These are phyloP conservation scores for Catalaphyllia jardinei DNA, from an alignment of 64 coral and sea anemone species.

Conservation along the genomic window DNA sequence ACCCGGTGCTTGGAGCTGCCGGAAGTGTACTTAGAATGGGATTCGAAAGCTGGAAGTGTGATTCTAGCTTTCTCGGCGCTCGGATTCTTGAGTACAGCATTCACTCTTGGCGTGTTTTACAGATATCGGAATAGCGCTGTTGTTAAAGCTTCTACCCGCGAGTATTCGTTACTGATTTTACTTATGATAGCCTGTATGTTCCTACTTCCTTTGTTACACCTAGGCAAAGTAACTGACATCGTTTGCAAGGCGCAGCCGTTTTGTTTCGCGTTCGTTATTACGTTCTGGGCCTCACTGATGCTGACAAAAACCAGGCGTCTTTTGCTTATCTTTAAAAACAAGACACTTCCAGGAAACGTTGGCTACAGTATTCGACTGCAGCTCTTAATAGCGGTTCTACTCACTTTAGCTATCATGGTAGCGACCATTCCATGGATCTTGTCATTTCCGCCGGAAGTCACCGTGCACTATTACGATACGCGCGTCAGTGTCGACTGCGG, in stretches of 20 bases:
- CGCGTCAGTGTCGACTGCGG: constrained; percentile 74
- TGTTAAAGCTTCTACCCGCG: constrained; percentile 83
- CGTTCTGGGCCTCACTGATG: constrained; percentile 91
- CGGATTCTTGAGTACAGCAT: constrained; percentile 56
- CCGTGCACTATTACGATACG: constrained; percentile 54
- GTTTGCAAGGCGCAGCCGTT: constrained; percentile 65
- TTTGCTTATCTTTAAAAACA: constrained; percentile 79
- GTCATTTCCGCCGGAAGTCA: constrained; percentile 67
- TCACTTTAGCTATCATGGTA: constrained; percentile 40
- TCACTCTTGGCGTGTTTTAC: constrained; percentile 55
- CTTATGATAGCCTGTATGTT: constrained; percentile 69
- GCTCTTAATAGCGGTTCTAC: constrained; percentile 59
- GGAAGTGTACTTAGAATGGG: constrained; percentile 73
- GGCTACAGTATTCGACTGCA: constrained; percentile 68
- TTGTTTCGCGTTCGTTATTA: constrained; percentile 71
- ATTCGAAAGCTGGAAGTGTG: background rate
- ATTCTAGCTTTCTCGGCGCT: constrained; percentile 51
- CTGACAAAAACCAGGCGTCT: constrained; percentile 82
- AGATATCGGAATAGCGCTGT: constrained; percentile 68
- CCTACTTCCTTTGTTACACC: constrained; percentile 43
- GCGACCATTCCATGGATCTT: constrained; percentile 48
- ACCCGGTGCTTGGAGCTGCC: constrained; percentile 67
- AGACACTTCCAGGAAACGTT: constrained; percentile 46
- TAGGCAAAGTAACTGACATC: constrained; percentile 49
- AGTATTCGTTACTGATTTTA: constrained; percentile 72